A percentile compares a stretch with the other conserved stretches of the same genome.
Evolutionary conservation across 53 echinoderm and acorn worm genomes (phyloP).

Genomic region (Echinarachnius parma): DNA sequence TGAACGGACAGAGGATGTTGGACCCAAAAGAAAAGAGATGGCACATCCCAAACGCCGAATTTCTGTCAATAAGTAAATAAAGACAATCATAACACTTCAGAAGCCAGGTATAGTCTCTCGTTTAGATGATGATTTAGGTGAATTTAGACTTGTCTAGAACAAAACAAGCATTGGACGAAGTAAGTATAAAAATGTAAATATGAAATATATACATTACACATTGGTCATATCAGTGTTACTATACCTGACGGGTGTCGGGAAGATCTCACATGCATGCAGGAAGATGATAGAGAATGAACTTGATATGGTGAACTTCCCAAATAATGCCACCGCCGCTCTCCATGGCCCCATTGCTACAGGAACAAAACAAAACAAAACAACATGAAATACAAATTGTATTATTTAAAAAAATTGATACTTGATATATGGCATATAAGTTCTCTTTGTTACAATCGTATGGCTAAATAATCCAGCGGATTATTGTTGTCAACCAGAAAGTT

Average conservation of each 20-base stretch:
- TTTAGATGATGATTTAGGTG: conserved; percentile 23
- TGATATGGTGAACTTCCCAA: conserved; percentile 81
- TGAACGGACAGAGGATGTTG: conserved; percentile 41
- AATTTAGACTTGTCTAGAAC: too few species aligned
- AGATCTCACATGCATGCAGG: conserved; percentile 72
- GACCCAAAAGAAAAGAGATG: not conserved
- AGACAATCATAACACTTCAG: not conserved
- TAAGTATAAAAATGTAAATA: not conserved
- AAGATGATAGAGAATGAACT: conserved; percentile 73
- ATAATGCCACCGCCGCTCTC: conserved; percentile 60
- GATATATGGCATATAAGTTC: too few species aligned
- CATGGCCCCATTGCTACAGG: conserved; percentile 49
- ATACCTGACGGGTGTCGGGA: conserved; percentile 89
- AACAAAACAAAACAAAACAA: not conserved
- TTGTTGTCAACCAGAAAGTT: too few species aligned
- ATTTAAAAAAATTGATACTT: not conserved
- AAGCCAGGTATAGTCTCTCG: not conserved
- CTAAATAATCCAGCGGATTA: too few species aligned
- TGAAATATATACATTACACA: not conserved
- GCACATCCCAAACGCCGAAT: conserved; percentile 14
- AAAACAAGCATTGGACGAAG: too few species aligned
- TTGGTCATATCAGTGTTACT: not conserved
- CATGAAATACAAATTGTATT: too few species aligned
- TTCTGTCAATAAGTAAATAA: not conserved
- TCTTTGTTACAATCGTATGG: too few species aligned